Base-by-base conservation (phyloP, 1,140 invertebrate species). In the Caenorhabditis tropicalis region DNA sequence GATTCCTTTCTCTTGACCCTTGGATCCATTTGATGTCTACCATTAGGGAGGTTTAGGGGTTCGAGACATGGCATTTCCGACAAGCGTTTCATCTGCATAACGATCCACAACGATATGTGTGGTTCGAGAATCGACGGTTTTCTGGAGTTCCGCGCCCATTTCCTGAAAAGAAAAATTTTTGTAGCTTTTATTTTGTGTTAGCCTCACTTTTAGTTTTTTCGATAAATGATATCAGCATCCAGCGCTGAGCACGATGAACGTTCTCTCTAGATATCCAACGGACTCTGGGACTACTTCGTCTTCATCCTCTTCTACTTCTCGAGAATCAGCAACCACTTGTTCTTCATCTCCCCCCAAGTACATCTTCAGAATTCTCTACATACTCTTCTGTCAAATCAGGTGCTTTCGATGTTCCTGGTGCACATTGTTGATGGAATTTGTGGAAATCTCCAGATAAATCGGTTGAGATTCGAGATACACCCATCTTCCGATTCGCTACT, bases 161-260 rank as follows among this genome's bases (percentile, higher is more conserved):
- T 58, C 53, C 53, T 58, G 53, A 58, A 58, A 58, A 58, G 6
- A 58, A 5, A 24, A 27, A 4, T n/a, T 51, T n/a, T 51, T n/a
- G n/a, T 51, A 60, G 0, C 16, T 36, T 60, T 60, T 33, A 19
- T 31, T 33, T 27, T 27, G 10, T 27, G 12, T 29, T 29, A 29
- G 24, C 10, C 56, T 36, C 5, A 74, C 65, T 9, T 24, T 74
- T 27, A 74, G 43, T 43, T 74, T 74, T 43, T 74, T 74, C 65
- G 65, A 74, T 24, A 74, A 74, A 46, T 74, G 65, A 46, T 74
- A 36, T 27, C 65, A 74, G n/a, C 65, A 74, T 21, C 65, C 65
- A 4, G 65, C 65, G 12, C 36, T 36, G 12, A 74, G 36, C 36
- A 74, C 65, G 15, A 74, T 43, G 10, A 43, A 39, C 7, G 65